Evolutionary conservation across 2,113 vertebrate genomes (phyloP).

Genomic region (Apus apus): DNA sequence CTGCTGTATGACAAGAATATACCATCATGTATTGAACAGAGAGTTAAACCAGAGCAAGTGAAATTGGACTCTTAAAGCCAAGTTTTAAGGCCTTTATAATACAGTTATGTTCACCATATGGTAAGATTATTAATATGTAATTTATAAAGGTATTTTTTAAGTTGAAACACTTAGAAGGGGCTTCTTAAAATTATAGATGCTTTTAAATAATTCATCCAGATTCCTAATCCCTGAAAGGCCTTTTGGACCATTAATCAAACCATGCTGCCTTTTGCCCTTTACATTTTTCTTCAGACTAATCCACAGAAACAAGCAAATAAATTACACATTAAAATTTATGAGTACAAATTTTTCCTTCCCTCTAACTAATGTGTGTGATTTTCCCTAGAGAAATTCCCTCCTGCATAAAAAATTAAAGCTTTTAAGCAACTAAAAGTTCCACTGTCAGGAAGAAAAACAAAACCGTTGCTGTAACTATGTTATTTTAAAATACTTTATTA

Average conservation of each 20-base stretch:
- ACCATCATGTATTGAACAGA: neutral
- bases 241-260: slow-evolving; percentile 19
- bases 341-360: slow-evolving; percentile 36
- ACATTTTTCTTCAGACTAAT: slow-evolving; percentile 51
- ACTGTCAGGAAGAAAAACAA: neutral
- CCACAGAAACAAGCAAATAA: slow-evolving; percentile 51
- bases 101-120: neutral
- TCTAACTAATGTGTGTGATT: slow-evolving; percentile 30
- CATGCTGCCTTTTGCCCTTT: neutral
- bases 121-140: slow-evolving; percentile 23
- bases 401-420: slow-evolving; percentile 57
- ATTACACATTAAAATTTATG: slow-evolving; percentile 61
- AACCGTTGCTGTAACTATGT: neutral
- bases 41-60: neutral
- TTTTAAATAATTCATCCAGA: neutral
- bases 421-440: slow-evolving; percentile 23
- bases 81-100: neutral
- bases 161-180: neutral
- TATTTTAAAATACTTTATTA: neutral
- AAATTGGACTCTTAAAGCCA: neutral
- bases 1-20: neutral
- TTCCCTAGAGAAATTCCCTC: slow-evolving; percentile 54
- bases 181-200: neutral
- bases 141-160: slow-evolving; percentile 25
- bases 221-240: slow-evolving; percentile 20